phyloP scores from a whole-genome alignment of 2,888 invertebrate genomes.

The Ennomos erosarius region DNA sequence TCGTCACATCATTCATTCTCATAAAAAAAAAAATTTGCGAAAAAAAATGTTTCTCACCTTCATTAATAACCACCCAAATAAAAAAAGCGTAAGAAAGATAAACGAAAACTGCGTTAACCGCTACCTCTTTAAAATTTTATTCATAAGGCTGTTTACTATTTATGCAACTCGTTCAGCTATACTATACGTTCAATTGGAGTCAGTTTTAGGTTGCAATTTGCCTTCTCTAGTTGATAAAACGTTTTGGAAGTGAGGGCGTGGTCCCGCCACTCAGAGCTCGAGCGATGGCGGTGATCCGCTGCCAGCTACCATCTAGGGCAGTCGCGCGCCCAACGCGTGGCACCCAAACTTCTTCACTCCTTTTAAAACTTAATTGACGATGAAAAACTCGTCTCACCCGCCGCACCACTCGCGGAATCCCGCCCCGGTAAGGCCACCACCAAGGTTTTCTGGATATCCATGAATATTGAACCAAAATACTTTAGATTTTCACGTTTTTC shows the following conservation, averaged over 20 bases:
- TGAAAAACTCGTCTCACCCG: conserved; percentile 67
- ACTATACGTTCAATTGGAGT: too few relatives aligned
- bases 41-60: too few relatives aligned
- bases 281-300: conserved; percentile 2
- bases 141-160: too few relatives aligned
- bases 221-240: background rate
- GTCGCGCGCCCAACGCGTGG: conserved; percentile 75
- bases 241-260: conserved; percentile 10
- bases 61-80: too few relatives aligned
- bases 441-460: conserved; percentile 70
- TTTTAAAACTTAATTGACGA: conserved; percentile 70
- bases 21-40: too few relatives aligned
- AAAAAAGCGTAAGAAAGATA: too few relatives aligned
- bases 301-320: conserved; percentile 56
- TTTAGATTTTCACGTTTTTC: conserved; percentile 59
- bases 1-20: too few relatives aligned
- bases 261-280: conserved; percentile 1
- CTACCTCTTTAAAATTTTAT: too few relatives aligned
- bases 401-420: conserved; percentile 63
- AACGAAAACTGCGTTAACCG: too few relatives aligned
- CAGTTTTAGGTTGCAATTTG: background rate
- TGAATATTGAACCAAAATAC: conserved; percentile 74
- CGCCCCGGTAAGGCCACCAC: conserved; percentile 67
- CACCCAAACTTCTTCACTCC: conserved; percentile 59
- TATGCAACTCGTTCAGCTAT: too few relatives aligned